Evolutionary conservation across 2,888 invertebrate genomes (phyloP).

Genomic region (Cantharis lateralis): DNA sequence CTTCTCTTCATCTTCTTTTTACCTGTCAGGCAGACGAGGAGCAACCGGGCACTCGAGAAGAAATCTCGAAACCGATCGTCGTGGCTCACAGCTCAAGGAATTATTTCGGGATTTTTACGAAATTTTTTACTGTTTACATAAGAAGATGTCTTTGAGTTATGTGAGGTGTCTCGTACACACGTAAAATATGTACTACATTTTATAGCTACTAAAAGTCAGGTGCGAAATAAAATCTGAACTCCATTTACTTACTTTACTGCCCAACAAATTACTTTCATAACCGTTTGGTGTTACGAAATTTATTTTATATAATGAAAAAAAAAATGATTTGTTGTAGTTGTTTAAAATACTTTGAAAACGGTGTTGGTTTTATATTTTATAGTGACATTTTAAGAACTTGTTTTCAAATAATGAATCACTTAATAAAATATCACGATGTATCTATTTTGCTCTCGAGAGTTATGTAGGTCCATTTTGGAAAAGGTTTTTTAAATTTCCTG

Average conservation of each 20-base stretch:
- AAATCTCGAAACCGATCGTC: not conserved
- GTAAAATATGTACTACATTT: slow-evolving; percentile 48
- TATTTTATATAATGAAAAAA: slow-evolving; percentile 10
- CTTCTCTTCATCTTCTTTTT: slow-evolving; percentile 28
- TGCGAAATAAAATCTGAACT: slow-evolving; percentile 41
- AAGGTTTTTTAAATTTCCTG: not conserved
- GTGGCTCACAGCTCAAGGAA: not conserved
- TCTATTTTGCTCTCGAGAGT: not conserved
- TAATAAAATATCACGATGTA: slow-evolving; percentile 3
- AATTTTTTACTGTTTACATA: not conserved
- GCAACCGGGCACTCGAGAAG: not conserved
- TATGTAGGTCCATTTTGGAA: not conserved
- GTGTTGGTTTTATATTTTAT: slow-evolving; percentile 22
- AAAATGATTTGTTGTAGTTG: slow-evolving; percentile 17
- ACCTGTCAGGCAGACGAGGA: slow-evolving; percentile 26
- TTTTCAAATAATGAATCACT: slow-evolving; percentile 7
- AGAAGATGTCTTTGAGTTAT: slow-evolving; percentile 30
- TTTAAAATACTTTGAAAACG: slow-evolving; percentile 12
- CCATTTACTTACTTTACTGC: slow-evolving; percentile 40
- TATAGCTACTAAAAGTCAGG: slow-evolving; percentile 46
- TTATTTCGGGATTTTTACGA: not conserved
- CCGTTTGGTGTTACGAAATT: slow-evolving; percentile 8
- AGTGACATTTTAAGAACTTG: slow-evolving; percentile 6
- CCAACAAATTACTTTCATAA: slow-evolving; percentile 40
- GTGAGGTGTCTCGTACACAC: slow-evolving; percentile 6